phyloP scores from a whole-genome alignment of 64 coral and sea anemone species.

The Dendrophyllia cribrosa region DNA sequence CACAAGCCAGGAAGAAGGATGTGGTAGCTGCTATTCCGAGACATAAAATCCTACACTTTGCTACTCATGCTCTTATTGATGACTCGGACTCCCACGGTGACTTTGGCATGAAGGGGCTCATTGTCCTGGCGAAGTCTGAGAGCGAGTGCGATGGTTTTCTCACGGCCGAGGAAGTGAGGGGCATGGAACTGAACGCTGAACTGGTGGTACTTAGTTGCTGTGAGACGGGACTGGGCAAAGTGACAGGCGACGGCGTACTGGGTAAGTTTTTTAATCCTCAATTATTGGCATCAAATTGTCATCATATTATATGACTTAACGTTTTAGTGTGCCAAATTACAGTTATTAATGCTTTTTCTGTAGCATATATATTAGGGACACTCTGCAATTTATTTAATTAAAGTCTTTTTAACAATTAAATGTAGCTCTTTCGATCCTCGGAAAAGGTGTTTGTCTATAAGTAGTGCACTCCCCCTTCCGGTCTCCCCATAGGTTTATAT shows the following conservation, averaged over 20 bases:
- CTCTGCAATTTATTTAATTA: too few relatives aligned
- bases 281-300: background rate
- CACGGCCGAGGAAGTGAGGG: conserved; percentile 61
- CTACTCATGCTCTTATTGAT: conserved; percentile 63
- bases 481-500: too few relatives aligned
- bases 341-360: too few relatives aligned
- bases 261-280: conserved; percentile 22
- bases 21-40: conserved; percentile 58
- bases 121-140: conserved; percentile 56
- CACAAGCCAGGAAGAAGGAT: conserved; percentile 46
- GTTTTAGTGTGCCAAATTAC: too few relatives aligned
- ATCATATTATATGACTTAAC: too few relatives aligned
- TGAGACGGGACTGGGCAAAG: conserved; percentile 67
- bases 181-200: conserved; percentile 63
- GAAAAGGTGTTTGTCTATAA: too few relatives aligned
- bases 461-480: too few relatives aligned
- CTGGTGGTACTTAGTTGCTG: conserved; percentile 81
- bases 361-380: too few relatives aligned
- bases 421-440: too few relatives aligned
- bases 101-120: conserved; percentile 68
- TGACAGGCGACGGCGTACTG: conserved; percentile 74
- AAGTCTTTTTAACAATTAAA: too few relatives aligned
- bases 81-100: conserved; percentile 56
- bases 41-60: conserved; percentile 72
- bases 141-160: conserved; percentile 58